These are phyloP conservation scores for Bathynomus jamesi DNA, from an alignment of 1,140 invertebrate species.

Conservation along the genomic window DNA sequence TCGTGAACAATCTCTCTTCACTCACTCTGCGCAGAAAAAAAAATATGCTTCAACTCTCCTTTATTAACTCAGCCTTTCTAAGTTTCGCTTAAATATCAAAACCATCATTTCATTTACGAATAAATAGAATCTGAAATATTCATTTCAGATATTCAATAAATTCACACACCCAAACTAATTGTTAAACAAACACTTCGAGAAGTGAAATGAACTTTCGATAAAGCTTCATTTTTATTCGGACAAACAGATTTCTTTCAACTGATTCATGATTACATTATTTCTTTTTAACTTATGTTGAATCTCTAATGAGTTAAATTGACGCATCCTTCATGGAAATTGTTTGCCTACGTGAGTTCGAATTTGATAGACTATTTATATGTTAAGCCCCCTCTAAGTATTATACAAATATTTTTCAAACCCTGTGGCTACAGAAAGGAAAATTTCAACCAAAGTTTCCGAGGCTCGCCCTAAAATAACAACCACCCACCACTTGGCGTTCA, in stretches of 20 bases:
- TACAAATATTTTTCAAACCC: not conserved
- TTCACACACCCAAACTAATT: constrained; percentile 34
- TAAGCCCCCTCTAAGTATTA: not conserved
- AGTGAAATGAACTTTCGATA: too few relatives aligned
- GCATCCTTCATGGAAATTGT: not conserved
- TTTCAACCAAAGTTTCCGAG: not conserved
- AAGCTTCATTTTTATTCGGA: too few relatives aligned
- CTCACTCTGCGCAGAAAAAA: too few relatives aligned
- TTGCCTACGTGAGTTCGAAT: not conserved
- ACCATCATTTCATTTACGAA: too few relatives aligned
- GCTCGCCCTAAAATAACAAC: constrained; percentile 26
- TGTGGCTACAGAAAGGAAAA: not conserved
- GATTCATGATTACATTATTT: not conserved
- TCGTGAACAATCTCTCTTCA: too few relatives aligned
- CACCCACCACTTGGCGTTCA: constrained; percentile 27
- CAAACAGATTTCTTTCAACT: not conserved
- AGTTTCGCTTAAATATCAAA: too few relatives aligned
- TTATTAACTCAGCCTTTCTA: too few relatives aligned
- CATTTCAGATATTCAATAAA: constrained; percentile 28
- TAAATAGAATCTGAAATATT: constrained; percentile 13
- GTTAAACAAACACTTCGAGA: constrained; percentile 24
- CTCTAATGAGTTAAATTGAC: not conserved
- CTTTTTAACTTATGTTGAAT: not conserved
- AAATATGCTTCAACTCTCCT: too few relatives aligned
- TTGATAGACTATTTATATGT: not conserved